Evolutionary conservation across 1,140 invertebrate species (phyloP), one percentile per base, ranked within the genome.

Genomic region (Drosophila elegans): DNA sequence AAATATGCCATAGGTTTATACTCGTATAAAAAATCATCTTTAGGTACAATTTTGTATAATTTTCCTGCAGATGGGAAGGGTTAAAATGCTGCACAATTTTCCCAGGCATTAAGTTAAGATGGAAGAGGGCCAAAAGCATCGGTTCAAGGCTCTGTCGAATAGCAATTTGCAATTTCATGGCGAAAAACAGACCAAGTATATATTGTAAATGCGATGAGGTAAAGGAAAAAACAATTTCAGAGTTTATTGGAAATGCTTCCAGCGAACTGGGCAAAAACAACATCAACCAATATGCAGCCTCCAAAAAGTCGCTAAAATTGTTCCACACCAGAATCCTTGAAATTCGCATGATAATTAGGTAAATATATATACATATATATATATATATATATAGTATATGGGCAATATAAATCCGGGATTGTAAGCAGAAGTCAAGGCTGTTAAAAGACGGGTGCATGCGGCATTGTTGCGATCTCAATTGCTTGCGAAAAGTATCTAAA

Each of bases 401-500:
- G 16, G 16, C 16, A 21, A 21, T 21, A 21, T 21, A 21, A 21
- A 21, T 21, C 16, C 16, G 16, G 16, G 16, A 21, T 21, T 78
- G 75, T 75, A 54, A 46, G 45, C 73, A 63, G 76, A 67, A 89
- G 84, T 89, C 84, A 89, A 89, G 84, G 84, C 67, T 80, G 27
- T 11, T 10, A 21, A 13, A 32, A 62, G 74, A 80, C 85, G 84
- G 84, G 69, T 90, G 84, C 85, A 80, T 69, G 74, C 34, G 54
- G 44, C 77, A 90, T 89, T 84, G 85, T 89, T 90, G 36, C 62
- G 48, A 80, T 89, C 78, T 62, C 66, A 63, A 89, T 78, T 90
- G 84, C 84, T 89, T 90, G 84, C 84, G 84, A 89, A 89, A 89
- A 80, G 77, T 90, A 89, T 89, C 80, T 89, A 89, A 89, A 89